phyloP scores from a whole-genome alignment of 2,113 vertebrate species.

The Mustela nigripes region DNA sequence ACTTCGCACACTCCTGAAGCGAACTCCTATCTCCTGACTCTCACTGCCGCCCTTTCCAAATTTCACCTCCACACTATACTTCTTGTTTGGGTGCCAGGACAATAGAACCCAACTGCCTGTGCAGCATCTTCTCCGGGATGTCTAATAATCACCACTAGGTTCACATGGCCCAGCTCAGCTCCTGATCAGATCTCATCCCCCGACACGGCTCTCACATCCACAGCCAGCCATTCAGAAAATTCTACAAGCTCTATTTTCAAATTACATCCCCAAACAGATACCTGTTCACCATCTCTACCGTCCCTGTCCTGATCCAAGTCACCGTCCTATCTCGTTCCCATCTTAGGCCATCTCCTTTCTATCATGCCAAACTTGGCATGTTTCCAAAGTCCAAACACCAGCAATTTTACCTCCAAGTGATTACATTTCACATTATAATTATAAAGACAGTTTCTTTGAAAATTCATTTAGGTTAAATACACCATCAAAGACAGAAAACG shows the following conservation, averaged over 20 bases:
- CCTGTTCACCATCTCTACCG: no score
- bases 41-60: background rate
- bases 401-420: background rate
- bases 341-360: background rate
- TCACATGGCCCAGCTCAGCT: no score
- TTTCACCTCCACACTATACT: background rate
- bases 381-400: background rate
- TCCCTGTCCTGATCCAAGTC: background rate
- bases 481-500: background rate
- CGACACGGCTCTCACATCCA: background rate
- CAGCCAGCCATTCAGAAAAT: background rate
- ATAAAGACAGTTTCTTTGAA: background rate
- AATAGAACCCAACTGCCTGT: no score
- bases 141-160: background rate
- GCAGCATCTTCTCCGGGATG: background rate
- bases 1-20: background rate
- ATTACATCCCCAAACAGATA: background rate
- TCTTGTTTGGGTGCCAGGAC: background rate
- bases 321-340: background rate
- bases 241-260: background rate
- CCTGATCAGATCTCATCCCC: no score
- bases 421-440: background rate
- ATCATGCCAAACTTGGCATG: rapidly evolving
- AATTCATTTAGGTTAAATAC: background rate
- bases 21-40: background rate